Base-by-base conservation (phyloP, 1,140 invertebrate species). In the Pachyrhynchus sulphureomaculatus region DNA sequence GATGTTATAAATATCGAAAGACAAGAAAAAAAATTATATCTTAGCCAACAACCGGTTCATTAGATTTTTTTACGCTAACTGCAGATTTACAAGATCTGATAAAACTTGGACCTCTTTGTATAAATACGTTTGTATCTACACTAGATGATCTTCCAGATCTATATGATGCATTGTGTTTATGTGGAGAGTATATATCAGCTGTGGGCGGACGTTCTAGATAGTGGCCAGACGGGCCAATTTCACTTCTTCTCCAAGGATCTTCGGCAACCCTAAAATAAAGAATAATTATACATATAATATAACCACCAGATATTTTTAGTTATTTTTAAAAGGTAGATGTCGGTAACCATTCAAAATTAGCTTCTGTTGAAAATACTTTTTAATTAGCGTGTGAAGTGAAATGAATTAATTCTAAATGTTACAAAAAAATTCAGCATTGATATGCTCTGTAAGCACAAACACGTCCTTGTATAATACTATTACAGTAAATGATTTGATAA, bases 181-280 rank as follows among this genome's bases (percentile, higher is more conserved):
- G 29, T 21, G 62, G 21, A 41, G 36, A 51, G 8, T 65, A 54
- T 4, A 66, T 24, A 3, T 55, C 37, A 15, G 70, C 56, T 21
- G 36, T 62, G 2, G 66, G 65, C 1, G 73, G 72, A 32, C 69
- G 49, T 23, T 71, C 67, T 23, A 75, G 42, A 48, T 73, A 75
- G 41, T 72, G 72, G 1, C 72, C 72, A 3, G 73, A 64, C 6
- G 69, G 64, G 10, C 73, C 73, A 0, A 75, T 72, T 56, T 75
- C 73, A 21, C 66, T 73, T 18, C 67, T 58, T 18, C 66, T 20
- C 69, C 71, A 73, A 3, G 68, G 72, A 67, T 75, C 71, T 51
- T 75, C 70, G 2, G 56, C 68, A 32, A 72, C 64, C 72, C 72
- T 74, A 47, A 1, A 71, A 65, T 62, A 32, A 39, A 51, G 9